Base-by-base conservation (phyloP, 2,113 vertebrate species). In the Callocephalon fimbriatum region DNA sequence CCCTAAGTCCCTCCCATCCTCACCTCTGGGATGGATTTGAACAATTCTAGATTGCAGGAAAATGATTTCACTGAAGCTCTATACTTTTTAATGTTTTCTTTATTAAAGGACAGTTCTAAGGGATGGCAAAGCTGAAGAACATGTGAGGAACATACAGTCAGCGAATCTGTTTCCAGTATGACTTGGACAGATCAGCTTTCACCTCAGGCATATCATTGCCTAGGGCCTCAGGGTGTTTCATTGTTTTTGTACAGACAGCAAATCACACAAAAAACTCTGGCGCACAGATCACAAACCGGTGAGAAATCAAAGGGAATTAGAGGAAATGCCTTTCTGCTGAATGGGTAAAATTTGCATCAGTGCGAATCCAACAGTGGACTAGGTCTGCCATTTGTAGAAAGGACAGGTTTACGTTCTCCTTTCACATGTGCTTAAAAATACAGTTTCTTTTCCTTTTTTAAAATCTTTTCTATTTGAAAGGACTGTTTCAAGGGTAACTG, bases 251-350 rank as follows among this genome's bases (percentile, higher is more conserved):
- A 86, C 13, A 48, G 65, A 84, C 17, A 91, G 32, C 5, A 91
- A 78, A 80, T 89, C 56, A 68, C 53, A 93, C 18, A 56, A 63
- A 93, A 56, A 12, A 0, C 40, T 63, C 66, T 79, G 67, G 40
- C 40, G 90, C 21, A 65, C 62, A 93, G 58, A 91, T 79, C 77
- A 95, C 59, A 93, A 93, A 88, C 31, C 29, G 45, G n/a, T 91
- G 70, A 87, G 61, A 90, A 93, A 86, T 92, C 63, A 94, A 91
- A 93, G 8, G 32, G 32, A 94, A 78, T 42, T 27, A n/a, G 47
- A 96, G 58, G 77, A 93, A 95, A 82, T 76, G 10, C 7, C 66
- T 82, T 96, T 65, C 66, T 93, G 65, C n/a, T 79, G 62, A 94
- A 91, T 7, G 14, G 31, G 18, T 48, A 91, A 86, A 86, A 81